These are phyloP conservation scores for Coregonus sp. DNA, from an alignment of 2,797 vertebrate genomes.

Conservation along the genomic window DNA sequence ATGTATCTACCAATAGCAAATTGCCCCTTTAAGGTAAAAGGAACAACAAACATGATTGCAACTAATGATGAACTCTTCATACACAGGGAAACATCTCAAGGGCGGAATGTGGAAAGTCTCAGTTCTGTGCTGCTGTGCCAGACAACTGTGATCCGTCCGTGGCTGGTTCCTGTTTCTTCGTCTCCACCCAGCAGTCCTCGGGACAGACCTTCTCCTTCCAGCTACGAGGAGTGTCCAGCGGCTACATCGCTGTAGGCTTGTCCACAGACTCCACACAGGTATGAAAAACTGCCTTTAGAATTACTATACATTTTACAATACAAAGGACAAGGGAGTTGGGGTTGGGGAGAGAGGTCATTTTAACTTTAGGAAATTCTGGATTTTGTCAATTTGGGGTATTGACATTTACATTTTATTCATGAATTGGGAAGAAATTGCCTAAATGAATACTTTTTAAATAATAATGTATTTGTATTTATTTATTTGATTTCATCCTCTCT, in stretches of 20 bases:
- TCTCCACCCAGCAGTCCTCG: background rate
- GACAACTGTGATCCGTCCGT: background rate
- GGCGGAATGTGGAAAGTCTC: background rate
- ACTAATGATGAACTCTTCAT: too few relatives aligned
- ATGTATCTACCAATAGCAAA: too few relatives aligned
- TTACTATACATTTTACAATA: background rate
- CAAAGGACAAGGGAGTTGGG: background rate
- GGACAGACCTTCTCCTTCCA: background rate
- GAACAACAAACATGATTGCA: too few relatives aligned
- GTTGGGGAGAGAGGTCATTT: background rate
- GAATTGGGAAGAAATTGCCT: background rate
- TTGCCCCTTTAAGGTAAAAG: background rate
- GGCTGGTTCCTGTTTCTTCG: background rate
- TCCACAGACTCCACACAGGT: background rate
- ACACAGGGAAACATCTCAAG: background rate
- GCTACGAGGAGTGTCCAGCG: background rate
- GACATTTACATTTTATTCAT: background rate
- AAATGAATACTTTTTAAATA: background rate
- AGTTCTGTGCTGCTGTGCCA: background rate
- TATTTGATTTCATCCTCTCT: background rate
- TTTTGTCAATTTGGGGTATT: background rate
- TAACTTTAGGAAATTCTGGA: background rate
- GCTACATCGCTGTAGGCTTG: constrained; percentile 7
- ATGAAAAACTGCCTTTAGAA: background rate
- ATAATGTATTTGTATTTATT: background rate